phyloP scores from a whole-genome alignment of 2,113 vertebrate species.

The Mesitornis unicolor region DNA sequence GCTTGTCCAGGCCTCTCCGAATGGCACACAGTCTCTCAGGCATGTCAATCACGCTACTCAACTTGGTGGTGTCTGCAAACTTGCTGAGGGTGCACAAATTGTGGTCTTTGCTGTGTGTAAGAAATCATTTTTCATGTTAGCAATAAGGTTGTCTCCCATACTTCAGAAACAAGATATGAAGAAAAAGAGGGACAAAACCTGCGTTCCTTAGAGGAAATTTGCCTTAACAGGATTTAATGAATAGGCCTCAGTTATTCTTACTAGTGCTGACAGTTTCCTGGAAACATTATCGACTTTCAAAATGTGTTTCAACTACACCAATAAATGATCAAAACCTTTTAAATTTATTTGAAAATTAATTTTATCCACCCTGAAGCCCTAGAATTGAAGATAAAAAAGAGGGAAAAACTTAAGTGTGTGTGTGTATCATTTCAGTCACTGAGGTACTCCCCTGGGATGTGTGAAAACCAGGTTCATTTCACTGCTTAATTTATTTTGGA shows the following conservation, averaged over 20 bases:
- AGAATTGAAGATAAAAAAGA: background rate
- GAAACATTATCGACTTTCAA: background rate
- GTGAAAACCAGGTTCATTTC: background rate
- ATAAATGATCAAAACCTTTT: background rate
- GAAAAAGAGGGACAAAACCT: background rate
- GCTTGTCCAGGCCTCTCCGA: too few relatives aligned
- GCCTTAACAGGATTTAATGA: background rate
- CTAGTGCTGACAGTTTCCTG: background rate
- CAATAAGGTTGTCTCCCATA: background rate
- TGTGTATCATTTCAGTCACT: background rate
- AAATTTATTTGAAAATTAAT: background rate
- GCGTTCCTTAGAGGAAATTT: background rate
- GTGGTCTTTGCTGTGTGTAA: background rate
- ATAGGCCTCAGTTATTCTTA: background rate
- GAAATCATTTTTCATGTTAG: background rate
- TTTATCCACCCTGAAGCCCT: background rate
- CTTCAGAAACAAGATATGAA: background rate
- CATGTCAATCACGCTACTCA: too few relatives aligned
- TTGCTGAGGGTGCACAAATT: too few relatives aligned
- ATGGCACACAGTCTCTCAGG: too few relatives aligned
- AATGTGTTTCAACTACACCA: background rate
- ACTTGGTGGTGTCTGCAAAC: too few relatives aligned
- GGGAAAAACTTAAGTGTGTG: fast-evolving
- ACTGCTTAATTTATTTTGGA: background rate
- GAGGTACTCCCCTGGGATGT: background rate